Evolutionary conservation across 35 echinoderm and acorn worm genomes (phyloP).

Genomic region (Ophiothrix spiculata): DNA sequence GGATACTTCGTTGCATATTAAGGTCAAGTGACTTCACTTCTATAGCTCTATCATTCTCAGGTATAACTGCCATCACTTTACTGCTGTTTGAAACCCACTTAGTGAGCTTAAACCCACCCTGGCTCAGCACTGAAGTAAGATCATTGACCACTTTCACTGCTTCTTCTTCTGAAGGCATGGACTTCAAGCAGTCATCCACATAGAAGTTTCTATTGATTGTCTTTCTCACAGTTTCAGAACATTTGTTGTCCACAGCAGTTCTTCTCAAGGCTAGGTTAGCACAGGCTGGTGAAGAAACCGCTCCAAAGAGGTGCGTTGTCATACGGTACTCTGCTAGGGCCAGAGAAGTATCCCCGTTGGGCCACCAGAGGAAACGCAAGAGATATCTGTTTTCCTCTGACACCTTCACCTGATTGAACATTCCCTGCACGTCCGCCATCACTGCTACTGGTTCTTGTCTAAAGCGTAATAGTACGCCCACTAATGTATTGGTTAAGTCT

Average conservation of each 20-base stretch:
- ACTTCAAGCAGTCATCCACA: slow-evolving; percentile 60
- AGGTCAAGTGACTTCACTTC: slow-evolving; percentile 11
- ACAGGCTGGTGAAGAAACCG: slow-evolving; percentile 69
- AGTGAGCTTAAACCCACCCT: slow-evolving; percentile 20
- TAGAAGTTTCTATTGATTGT: slow-evolving; percentile 52
- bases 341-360: slow-evolving; percentile 39
- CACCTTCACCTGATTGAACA: slow-evolving; percentile 64
- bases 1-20: neutral
- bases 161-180: neutral
- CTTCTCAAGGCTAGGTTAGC: slow-evolving; percentile 50
- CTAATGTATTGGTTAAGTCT: slow-evolving; percentile 58
- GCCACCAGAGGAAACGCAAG: slow-evolving; percentile 60
- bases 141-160: slow-evolving; percentile 28
- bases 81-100: slow-evolving; percentile 35
- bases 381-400: slow-evolving; percentile 39
- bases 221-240: neutral
- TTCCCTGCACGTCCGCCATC: slow-evolving; percentile 59
- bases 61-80: slow-evolving; percentile 10
- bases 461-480: slow-evolving; percentile 57
- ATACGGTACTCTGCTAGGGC: slow-evolving; percentile 52
- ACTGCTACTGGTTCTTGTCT: slow-evolving; percentile 62
- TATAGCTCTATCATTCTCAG: slow-evolving; percentile 35
- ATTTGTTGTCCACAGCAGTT: slow-evolving; percentile 15
- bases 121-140: neutral
- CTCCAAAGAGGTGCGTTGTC: slow-evolving; percentile 62